Conservation (phyloP, 2,888 invertebrate genomes). For the Cryptus viduatorius region DNA sequence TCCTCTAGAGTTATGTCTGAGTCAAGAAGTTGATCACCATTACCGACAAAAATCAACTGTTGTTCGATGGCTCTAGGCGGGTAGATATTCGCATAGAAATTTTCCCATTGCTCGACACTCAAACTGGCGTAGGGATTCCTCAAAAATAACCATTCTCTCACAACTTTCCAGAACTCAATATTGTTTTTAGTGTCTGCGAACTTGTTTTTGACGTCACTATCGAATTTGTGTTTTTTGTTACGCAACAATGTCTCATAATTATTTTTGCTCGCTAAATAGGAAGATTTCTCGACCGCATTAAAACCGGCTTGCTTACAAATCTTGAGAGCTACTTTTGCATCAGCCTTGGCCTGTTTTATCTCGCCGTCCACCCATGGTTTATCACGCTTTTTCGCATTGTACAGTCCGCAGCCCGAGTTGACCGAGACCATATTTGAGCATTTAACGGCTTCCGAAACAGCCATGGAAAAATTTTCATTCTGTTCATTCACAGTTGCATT, state of each 20-base stretch:
- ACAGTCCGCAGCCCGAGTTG: neutral
- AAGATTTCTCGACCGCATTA: conserved; percentile 4
- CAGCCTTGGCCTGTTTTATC: conserved; percentile 6
- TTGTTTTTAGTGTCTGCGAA: conserved; percentile 2
- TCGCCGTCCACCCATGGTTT: conserved; percentile 22
- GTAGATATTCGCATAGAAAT: conserved; percentile 12
- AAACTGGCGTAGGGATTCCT: neutral
- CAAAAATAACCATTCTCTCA: neutral
- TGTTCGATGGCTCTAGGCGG: neutral
- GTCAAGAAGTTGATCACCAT: too few species aligned
- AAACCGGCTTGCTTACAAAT: neutral
- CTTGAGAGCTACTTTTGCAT: conserved; percentile 12
- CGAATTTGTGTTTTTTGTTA: neutral
- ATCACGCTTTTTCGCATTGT: neutral
- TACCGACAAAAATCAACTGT: too few species aligned
- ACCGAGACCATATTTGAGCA: neutral
- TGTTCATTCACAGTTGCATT: neutral
- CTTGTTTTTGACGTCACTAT: neutral
- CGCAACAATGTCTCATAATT: conserved; percentile 2
- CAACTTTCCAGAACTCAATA: conserved; percentile 8
- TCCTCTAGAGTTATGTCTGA: too few species aligned
- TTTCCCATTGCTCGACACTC: conserved; percentile 6
- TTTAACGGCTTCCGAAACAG: neutral
- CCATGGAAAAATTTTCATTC: neutral
- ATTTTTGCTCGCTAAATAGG: neutral